Conservation (phyloP, 2,797 vertebrate genomes). For the Carapus acus region DNA sequence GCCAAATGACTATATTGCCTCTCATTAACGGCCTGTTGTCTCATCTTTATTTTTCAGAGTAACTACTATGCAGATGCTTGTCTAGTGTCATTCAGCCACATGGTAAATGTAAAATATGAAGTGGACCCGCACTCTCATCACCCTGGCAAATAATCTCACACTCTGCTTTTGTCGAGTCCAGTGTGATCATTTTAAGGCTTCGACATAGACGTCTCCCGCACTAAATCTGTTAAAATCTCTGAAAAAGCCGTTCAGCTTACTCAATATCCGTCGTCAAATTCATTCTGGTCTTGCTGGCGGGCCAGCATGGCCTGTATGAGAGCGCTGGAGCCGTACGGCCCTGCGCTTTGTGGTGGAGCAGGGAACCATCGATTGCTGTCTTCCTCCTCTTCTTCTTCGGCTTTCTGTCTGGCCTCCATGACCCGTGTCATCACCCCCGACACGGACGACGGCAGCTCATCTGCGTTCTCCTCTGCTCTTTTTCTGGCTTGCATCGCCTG, state of each 20-base stretch:
- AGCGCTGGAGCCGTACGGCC: constrained; percentile 52
- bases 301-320: constrained; percentile 74
- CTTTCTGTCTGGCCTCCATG: constrained; percentile 56
- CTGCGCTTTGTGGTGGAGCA: constrained; percentile 19
- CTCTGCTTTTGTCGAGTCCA: too few relatives aligned
- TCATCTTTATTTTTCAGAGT: neutral
- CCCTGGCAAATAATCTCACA: neutral
- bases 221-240: constrained; percentile 1
- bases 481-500: constrained; percentile 44
- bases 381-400: constrained; percentile 34
- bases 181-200: neutral
- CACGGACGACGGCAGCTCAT: constrained; percentile 8
- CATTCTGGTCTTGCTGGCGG: constrained; percentile 66
- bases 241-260: neutral
- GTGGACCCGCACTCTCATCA: constrained; percentile 45
- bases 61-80: constrained; percentile 1
- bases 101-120: constrained; percentile 27
- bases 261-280: constrained; percentile 70
- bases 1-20: constrained; percentile 1
- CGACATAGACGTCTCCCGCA: neutral
- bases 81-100: constrained; percentile 11
- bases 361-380: constrained; percentile 25
- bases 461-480: constrained; percentile 19
- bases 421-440: constrained; percentile 54
- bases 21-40: neutral